Base-by-base conservation (phyloP, 2,113 vertebrate genomes). In the Myrmecobius fasciatus region DNA sequence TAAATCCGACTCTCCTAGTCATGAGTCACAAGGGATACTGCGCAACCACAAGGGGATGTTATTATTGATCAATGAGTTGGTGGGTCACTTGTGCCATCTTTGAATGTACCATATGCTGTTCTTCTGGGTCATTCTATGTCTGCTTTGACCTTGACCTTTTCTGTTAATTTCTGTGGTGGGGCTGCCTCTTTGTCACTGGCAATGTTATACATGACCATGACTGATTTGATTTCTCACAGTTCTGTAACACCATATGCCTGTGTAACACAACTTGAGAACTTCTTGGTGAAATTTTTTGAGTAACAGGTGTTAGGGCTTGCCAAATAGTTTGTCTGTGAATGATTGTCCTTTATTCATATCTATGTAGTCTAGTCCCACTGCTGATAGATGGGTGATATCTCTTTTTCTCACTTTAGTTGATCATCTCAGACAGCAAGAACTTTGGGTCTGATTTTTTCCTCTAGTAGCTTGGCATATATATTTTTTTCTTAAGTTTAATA, bases 151-250 rank as follows among this genome's bases (percentile, higher is more conserved):
- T 83, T 83, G 67, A 83, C 67, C 67, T n/a, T 43, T 83, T n/a
- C n/a, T 83, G 67, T 43, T 83, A 43, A 83, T 43, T 83, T 43
- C 67, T 83, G 36, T 83, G 20, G 67, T 43, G 67, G 67, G 20
- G 67, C 67, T 83, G 67, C 67, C n/a, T 83, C 67, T 83, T 83
- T 83, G 67, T 83, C n/a, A 83, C n/a, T n/a, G n/a, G n/a, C 67
- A 24, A 43, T 83, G 67, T 83, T 83, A 83, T 83, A 83, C 67
- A 83, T 1, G 20, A 83, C 67, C 67, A 83, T 83, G 67, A 83
- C 67, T 43, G 67, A 83, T 83, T 20, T 43, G 67, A 83, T 83
- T 83, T 83, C 67, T 26, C 67, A 83, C 67, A 83, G 67, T 83
- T 83, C n/a, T 83, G 67, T 43, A 83, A 83, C 20, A 43, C 67